These are phyloP conservation scores for Helicoverpa assulta DNA, from an alignment of 2,888 invertebrate genomes.

Conservation along the genomic window DNA sequence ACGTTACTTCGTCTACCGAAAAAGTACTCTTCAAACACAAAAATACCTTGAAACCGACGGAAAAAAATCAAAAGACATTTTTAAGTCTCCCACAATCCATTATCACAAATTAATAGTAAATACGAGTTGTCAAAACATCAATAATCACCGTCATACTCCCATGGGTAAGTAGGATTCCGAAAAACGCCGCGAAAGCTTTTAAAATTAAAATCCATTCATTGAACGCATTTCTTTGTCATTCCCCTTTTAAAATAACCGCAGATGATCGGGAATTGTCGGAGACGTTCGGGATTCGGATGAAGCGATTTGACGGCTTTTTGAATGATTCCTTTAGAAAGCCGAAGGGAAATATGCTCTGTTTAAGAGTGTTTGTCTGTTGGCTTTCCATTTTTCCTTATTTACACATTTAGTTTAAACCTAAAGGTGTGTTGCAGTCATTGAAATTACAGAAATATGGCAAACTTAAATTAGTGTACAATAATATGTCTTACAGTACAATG, in stretches of 20 bases:
- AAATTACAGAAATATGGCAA: too few relatives aligned
- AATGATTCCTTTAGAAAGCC: conserved; percentile 54
- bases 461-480: too few relatives aligned
- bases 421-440: too few relatives aligned
- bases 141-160: conserved; percentile 81
- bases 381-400: conserved; percentile 17
- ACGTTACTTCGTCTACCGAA: not conserved
- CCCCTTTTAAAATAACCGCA: conserved; percentile 77
- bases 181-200: conserved; percentile 87
- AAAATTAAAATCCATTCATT: conserved; percentile 88
- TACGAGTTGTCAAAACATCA: conserved; percentile 87
- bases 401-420: too few relatives aligned
- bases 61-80: conserved; percentile 16
- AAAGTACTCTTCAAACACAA: not conserved
- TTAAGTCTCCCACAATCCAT: conserved; percentile 65
- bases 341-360: conserved; percentile 42
- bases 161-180: conserved; percentile 78
- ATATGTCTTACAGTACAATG: too few relatives aligned
- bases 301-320: conserved; percentile 54
- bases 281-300: conserved; percentile 64
- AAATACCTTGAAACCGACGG: not conserved
- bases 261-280: conserved; percentile 77
- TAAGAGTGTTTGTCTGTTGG: conserved; percentile 18
- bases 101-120: conserved; percentile 74
- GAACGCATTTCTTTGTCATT: conserved; percentile 82